Percentiles rank a stretch among this genome's conserved stretches.
These are phyloP conservation scores for Rousettus madagascariensis DNA, from an alignment of 2,797 vertebrate species.

Conservation along the genomic window DNA sequence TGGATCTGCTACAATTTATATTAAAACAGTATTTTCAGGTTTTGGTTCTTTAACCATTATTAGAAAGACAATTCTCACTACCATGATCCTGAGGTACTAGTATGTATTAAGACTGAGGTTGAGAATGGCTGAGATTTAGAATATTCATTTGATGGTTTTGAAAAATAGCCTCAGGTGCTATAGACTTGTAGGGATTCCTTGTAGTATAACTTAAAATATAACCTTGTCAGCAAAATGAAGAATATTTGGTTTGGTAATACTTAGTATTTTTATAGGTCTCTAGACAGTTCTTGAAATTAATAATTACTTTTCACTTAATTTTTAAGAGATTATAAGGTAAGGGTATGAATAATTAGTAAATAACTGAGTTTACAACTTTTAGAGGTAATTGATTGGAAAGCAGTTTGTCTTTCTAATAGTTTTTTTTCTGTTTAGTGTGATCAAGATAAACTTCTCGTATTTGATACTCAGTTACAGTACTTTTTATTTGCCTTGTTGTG, in stretches of 20 bases:
- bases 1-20: neutral
- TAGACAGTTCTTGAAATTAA: neutral
- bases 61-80: neutral
- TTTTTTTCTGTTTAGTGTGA: neutral
- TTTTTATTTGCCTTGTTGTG: neutral
- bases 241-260: neutral
- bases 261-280: neutral
- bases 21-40: neutral
- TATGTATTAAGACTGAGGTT: neutral
- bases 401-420: neutral
- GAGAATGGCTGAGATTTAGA: neutral
- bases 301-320: neutral
- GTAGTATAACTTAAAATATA: neutral
- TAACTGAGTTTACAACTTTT: neutral
- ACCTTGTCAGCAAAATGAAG: neutral
- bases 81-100: neutral
- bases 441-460: neutral
- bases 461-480: neutral
- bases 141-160: neutral
- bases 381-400: neutral
- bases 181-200: neutral
- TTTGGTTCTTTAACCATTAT: neutral
- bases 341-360: neutral
- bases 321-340: neutral
- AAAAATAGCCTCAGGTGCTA: neutral